Evolutionary conservation across 2,888 invertebrate genomes (phyloP).

Genomic region (Aleiodes testaceus): DNA sequence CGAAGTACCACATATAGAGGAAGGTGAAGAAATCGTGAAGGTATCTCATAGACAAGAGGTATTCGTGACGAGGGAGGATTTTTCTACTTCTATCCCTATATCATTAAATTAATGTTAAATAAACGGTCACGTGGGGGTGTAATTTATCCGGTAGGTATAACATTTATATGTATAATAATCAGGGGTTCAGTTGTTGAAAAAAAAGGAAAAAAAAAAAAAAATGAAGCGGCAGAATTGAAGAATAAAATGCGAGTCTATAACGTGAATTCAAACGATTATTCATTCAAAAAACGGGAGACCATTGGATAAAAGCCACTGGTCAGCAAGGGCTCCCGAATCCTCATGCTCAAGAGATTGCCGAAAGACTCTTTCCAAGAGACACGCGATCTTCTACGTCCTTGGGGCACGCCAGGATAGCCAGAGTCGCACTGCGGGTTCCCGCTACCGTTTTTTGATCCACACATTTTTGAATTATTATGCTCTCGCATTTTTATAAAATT

Average conservation of each 20-base stretch:
- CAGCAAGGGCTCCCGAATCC: conserved; percentile 48
- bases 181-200: conserved; percentile 1
- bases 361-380: conserved; percentile 57
- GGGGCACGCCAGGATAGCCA: conserved; percentile 65
- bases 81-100: conserved; percentile 54
- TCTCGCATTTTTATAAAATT: conserved; percentile 12
- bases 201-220: conserved; percentile 16
- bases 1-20: conserved; percentile 52
- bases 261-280: conserved; percentile 63
- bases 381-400: conserved; percentile 70
- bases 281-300: conserved; percentile 60
- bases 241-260: conserved; percentile 18
- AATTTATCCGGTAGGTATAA: conserved; percentile 52
- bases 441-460: conserved; percentile 37
- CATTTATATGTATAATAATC: neutral
- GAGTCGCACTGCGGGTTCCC: conserved; percentile 34
- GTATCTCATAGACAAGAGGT: conserved; percentile 16
- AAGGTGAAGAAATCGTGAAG: conserved; percentile 1
- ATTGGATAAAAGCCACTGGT: conserved; percentile 42
- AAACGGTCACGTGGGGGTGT: conserved; percentile 65
- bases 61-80: conserved; percentile 47
- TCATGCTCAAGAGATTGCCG: conserved; percentile 60
- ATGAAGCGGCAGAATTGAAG: neutral
- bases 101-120: conserved; percentile 68
- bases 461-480: neutral